phyloP scores from a whole-genome alignment of 2,888 invertebrate species.

The Drosophila neonasuta region DNA sequence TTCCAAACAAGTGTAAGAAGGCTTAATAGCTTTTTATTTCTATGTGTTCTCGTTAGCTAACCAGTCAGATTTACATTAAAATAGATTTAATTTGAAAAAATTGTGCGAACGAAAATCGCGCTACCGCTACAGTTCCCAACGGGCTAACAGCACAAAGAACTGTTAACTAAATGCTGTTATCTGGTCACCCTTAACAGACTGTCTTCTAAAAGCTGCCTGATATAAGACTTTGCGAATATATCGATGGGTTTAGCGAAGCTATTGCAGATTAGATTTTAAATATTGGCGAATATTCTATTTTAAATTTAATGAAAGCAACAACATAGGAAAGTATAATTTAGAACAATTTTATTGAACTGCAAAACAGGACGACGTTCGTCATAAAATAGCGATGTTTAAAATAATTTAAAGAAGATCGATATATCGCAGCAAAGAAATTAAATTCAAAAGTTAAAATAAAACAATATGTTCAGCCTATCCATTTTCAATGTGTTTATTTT shows the following conservation, averaged over 20 bases:
- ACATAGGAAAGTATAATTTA: too few species aligned
- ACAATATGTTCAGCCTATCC: neutral
- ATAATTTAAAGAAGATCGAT: neutral
- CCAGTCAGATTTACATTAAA: too few species aligned
- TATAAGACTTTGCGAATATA: neutral
- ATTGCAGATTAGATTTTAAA: too few species aligned
- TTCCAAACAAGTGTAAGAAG: too few species aligned
- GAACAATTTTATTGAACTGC: too few species aligned
- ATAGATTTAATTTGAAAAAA: too few species aligned
- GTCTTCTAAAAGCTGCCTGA: neutral
- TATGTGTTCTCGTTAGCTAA: too few species aligned
- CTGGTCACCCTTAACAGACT: neutral
- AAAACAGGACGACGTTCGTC: too few species aligned
- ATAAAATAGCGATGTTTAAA: too few species aligned
- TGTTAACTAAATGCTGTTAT: constrained; percentile 2
- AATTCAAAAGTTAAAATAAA: neutral
- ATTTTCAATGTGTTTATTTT: constrained; percentile 50
- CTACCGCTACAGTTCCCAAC: too few species aligned
- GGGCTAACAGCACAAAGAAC: neutral
- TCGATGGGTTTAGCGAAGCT: neutral
- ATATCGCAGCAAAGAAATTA: constrained; percentile 1
- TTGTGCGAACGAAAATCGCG: too few species aligned
- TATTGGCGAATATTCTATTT: constrained; percentile 21
- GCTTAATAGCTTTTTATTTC: too few species aligned
- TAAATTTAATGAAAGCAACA: constrained; percentile 2